These are phyloP conservation scores for Pentalonia nigronervosa DNA, from an alignment of 1,140 invertebrate species.

Conservation along the genomic window DNA sequence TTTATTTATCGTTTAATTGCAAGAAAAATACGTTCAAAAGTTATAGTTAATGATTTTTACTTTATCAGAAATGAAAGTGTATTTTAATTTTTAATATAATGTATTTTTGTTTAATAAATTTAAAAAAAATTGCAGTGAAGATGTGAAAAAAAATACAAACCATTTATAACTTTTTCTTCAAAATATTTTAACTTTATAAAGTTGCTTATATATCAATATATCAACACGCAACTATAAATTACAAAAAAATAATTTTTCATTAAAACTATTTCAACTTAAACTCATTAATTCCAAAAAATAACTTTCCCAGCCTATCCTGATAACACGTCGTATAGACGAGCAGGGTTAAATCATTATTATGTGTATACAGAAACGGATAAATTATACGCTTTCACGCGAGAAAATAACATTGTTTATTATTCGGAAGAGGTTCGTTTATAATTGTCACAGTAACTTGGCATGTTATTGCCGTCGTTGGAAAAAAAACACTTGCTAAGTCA, in stretches of 20 bases:
- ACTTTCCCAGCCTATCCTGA: neutral
- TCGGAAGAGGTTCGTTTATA: conserved; percentile 12
- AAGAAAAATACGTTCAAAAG: neutral
- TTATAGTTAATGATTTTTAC: neutral
- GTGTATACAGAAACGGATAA: neutral
- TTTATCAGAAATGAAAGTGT: neutral
- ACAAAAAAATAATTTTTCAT: neutral
- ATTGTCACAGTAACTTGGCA: conserved; percentile 36
- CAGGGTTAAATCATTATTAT: neutral
- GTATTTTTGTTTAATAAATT: neutral
- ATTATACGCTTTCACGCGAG: conserved; percentile 11
- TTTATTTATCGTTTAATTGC: neutral
- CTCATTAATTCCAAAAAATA: neutral
- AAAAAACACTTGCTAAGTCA: neutral
- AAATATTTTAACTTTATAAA: neutral
- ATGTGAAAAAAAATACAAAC: neutral
- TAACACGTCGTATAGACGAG: neutral
- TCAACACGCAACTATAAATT: neutral
- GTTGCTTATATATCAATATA: neutral
- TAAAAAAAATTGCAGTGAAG: neutral
- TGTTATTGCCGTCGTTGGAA: neutral
- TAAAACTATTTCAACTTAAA: conserved; percentile 10
- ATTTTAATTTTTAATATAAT: neutral
- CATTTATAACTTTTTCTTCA: neutral
- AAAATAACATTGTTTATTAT: conserved; percentile 27